Evolutionary conservation across 2,888 invertebrate species (phyloP).

Genomic region (Himalopsyche japonica): DNA sequence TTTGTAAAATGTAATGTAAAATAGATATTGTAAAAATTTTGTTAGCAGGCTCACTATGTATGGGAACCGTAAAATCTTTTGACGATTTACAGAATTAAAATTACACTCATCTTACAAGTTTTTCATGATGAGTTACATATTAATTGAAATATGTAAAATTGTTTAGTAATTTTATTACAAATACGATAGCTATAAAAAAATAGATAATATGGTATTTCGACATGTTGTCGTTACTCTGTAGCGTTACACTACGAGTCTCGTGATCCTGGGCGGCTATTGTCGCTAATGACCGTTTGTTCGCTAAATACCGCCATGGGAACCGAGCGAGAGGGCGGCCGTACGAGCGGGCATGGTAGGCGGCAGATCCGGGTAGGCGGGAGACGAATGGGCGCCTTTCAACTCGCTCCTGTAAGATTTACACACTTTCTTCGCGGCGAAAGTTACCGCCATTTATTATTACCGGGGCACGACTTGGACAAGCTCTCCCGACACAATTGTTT

Average conservation of each 20-base stretch:
- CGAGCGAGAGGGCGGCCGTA: not conserved
- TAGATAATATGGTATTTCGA: not conserved
- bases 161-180: too few relatives aligned
- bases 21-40: too few relatives aligned
- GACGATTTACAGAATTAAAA: too few relatives aligned
- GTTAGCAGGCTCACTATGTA: too few relatives aligned
- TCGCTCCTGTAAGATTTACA: conserved; percentile 25
- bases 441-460: conserved; percentile 31
- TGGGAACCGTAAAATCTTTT: too few relatives aligned
- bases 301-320: conserved; percentile 32
- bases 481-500: not conserved
- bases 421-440: conserved; percentile 36
- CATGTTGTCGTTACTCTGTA: not conserved
- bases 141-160: too few relatives aligned
- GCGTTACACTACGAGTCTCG: not conserved
- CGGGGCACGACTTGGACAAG: not conserved
- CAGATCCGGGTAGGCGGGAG: not conserved
- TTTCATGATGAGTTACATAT: too few relatives aligned
- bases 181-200: too few relatives aligned
- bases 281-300: conserved; percentile 41
- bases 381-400: not conserved
- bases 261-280: conserved; percentile 26
- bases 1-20: too few relatives aligned
- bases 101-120: too few relatives aligned
- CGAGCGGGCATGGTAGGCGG: not conserved